Conservation (phyloP, 2,888 invertebrate species). For the Clusia tigrina region DNA sequence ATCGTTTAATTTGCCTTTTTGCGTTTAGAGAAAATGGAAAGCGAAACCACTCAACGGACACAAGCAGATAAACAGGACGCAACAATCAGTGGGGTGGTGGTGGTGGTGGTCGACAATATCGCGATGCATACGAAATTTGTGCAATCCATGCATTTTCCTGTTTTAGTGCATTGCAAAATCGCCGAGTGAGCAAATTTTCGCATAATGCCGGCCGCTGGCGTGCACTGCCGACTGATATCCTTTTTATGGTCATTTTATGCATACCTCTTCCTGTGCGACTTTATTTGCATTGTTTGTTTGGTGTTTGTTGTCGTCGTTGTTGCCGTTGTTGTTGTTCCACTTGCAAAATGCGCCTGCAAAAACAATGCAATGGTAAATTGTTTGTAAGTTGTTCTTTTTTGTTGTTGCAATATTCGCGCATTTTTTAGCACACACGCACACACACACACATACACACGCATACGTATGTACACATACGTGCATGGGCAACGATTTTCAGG, state of each 20-base stretch:
- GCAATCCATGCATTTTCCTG: not conserved
- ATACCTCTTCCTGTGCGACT: slow-evolving; percentile 46
- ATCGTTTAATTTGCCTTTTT: too few species aligned
- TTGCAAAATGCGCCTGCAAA: not conserved
- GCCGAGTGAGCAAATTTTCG: slow-evolving; percentile 5
- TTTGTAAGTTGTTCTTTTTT: slow-evolving; percentile 2
- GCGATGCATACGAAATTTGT: too few species aligned
- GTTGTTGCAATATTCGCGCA: slow-evolving; percentile 31
- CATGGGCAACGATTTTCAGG: slow-evolving; percentile 20
- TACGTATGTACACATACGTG: not conserved
- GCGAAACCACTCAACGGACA: too few species aligned
- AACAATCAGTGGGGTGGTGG: too few species aligned
- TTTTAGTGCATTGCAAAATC: not conserved
- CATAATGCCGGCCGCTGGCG: not conserved
- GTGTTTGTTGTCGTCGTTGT: slow-evolving; percentile 19
- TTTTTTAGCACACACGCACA: too few species aligned
- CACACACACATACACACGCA: not conserved
- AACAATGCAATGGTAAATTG: slow-evolving; percentile 5
- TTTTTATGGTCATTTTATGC: slow-evolving; percentile 57
- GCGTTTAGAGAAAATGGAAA: too few species aligned
- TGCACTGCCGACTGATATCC: slow-evolving; percentile 42
- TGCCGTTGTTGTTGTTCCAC: slow-evolving; percentile 19
- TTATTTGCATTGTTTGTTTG: slow-evolving; percentile 9
- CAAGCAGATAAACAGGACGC: too few species aligned
- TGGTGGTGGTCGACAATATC: too few species aligned